phyloP scores from a whole-genome alignment of 2,113 vertebrate species.

The Lagopus leucura region DNA sequence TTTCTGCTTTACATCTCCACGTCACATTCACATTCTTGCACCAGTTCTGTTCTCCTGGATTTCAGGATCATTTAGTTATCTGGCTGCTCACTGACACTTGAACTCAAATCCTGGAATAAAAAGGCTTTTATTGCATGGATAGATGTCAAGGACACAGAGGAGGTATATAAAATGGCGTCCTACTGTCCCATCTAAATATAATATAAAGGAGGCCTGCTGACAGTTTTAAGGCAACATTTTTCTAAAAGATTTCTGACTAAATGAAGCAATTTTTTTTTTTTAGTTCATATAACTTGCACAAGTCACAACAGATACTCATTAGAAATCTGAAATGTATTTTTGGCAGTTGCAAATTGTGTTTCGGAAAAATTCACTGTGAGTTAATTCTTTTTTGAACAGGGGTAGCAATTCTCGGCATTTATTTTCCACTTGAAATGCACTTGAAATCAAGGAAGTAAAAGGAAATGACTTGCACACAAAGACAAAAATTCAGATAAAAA shows the following conservation, averaged over 20 bases:
- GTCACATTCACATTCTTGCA: neutral
- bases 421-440: neutral
- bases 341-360: neutral
- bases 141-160: neutral
- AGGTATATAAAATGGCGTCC: neutral
- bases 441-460: neutral
- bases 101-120: neutral
- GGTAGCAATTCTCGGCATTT: neutral
- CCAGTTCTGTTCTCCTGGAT: neutral
- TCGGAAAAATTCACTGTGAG: neutral
- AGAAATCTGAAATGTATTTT: neutral
- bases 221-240: neutral
- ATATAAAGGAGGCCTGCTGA: neutral
- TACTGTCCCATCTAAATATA: neutral
- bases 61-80: neutral
- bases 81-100: neutral
- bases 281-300: neutral
- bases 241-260: neutral
- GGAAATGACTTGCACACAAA: neutral
- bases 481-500: neutral
- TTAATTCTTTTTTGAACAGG: neutral
- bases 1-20: neutral
- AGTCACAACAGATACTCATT: neutral
- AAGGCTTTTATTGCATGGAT: neutral
- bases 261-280: neutral